Percentiles rank a stretch among this genome's conserved stretches.
Conservation (phyloP, 2,888 invertebrate species). For the Trilocha varians region DNA sequence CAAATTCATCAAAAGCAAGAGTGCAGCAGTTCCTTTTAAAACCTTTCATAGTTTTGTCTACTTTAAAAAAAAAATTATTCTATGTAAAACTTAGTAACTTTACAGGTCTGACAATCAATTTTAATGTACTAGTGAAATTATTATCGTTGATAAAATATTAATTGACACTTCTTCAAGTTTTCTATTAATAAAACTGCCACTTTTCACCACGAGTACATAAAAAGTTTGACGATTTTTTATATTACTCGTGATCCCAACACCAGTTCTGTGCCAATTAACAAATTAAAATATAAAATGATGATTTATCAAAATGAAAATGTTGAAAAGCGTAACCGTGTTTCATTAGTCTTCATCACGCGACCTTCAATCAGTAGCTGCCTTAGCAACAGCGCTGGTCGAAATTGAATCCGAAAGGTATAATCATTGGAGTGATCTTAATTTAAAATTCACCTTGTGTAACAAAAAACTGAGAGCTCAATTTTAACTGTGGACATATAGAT, state of each 20-base stretch:
- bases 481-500: background rate
- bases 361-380: constrained; percentile 25
- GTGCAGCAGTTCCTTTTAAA: too few relatives aligned
- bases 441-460: constrained; percentile 37
- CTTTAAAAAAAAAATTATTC: too few relatives aligned
- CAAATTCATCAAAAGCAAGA: too few relatives aligned
- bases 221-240: background rate
- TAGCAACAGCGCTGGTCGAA: constrained; percentile 31
- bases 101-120: too few relatives aligned
- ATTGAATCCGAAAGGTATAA: constrained; percentile 36
- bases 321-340: background rate
- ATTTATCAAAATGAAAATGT: background rate
- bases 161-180: too few relatives aligned
- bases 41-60: too few relatives aligned
- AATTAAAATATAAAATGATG: background rate
- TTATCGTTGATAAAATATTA: too few relatives aligned
- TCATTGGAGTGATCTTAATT: constrained; percentile 40
- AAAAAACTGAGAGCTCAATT: constrained; percentile 11
- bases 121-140: too few relatives aligned
- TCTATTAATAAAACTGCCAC: too few relatives aligned
- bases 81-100: too few relatives aligned
- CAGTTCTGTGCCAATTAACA: background rate
- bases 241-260: background rate
- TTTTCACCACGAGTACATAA: background rate
- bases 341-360: constrained; percentile 6